Conservation (phyloP, 1,140 invertebrate genomes). For the Drosophila pectinifera region DNA sequence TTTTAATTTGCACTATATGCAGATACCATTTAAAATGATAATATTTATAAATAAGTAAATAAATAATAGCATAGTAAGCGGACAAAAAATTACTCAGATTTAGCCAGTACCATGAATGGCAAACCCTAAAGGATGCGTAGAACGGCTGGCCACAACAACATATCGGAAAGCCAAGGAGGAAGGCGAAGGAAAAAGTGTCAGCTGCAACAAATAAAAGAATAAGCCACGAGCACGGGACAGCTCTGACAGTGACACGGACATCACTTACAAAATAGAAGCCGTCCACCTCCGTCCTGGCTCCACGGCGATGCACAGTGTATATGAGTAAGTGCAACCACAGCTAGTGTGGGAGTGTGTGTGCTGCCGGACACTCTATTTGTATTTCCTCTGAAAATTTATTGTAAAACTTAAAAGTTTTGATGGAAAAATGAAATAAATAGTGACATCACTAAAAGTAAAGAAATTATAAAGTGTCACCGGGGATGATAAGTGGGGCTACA, state of each 20-base stretch:
- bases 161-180: constrained; percentile 23
- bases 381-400: constrained; percentile 84
- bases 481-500: constrained; percentile 84
- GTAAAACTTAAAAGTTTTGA: constrained; percentile 85
- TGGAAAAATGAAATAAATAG: constrained; percentile 85
- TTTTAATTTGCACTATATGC: too few relatives aligned
- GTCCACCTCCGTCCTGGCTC: constrained; percentile 33
- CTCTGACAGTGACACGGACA: constrained; percentile 76
- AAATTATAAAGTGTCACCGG: constrained; percentile 85
- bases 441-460: constrained; percentile 85
- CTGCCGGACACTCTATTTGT: constrained; percentile 80
- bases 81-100: constrained; percentile 16
- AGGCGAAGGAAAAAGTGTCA: constrained; percentile 28
- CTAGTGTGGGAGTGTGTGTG: constrained; percentile 36
- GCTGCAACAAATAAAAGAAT: constrained; percentile 38
- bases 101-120: constrained; percentile 8
- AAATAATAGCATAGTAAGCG: neutral
- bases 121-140: constrained; percentile 1
- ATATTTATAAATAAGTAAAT: too few relatives aligned
- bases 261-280: constrained; percentile 79
- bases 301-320: constrained; percentile 27
- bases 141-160: constrained; percentile 19
- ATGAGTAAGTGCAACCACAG: constrained; percentile 52
- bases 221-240: constrained; percentile 41
- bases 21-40: too few relatives aligned